Conservation (phyloP, 2,888 invertebrate species). For the Callyntrura guangdongensis region DNA sequence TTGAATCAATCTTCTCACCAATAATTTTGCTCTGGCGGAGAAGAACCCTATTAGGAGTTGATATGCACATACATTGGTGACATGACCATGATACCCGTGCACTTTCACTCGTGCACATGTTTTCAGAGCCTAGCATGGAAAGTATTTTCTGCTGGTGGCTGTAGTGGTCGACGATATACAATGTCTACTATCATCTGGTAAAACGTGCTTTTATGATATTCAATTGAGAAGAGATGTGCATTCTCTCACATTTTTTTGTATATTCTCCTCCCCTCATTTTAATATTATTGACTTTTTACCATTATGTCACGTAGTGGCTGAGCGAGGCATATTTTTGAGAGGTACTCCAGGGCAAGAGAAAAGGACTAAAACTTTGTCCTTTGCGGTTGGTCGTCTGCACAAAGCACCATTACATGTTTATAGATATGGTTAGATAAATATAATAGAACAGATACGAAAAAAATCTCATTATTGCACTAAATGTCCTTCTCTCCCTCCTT, state of each 20-base stretch:
- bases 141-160: not conserved
- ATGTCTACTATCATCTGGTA: not conserved
- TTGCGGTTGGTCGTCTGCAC: not conserved
- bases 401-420: slow-evolving; percentile 9
- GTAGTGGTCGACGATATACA: not conserved
- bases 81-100: not conserved
- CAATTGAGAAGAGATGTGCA: slow-evolving; percentile 4
- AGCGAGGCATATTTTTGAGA: slow-evolving; percentile 63
- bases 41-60: not conserved
- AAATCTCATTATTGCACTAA: no score
- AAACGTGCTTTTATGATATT: slow-evolving; percentile 37
- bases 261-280: slow-evolving; percentile 24
- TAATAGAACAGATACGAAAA: no score
- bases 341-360: slow-evolving; percentile 34
- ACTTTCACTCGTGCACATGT: not conserved
- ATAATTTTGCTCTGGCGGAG: not conserved
- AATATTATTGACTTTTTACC: slow-evolving; percentile 62
- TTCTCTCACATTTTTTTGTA: not conserved
- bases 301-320: slow-evolving; percentile 64
- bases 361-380: not conserved
- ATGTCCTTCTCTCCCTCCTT: not conserved
- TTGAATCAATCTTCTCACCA: slow-evolving; percentile 55
- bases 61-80: not conserved
- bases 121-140: not conserved
- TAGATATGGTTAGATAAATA: not conserved